Percentiles rank a stretch among this genome's conserved stretches.
These are phyloP conservation scores for Clarias macrocephalus DNA, from an alignment of 2,113 vertebrate species.

Conservation along the genomic window DNA sequence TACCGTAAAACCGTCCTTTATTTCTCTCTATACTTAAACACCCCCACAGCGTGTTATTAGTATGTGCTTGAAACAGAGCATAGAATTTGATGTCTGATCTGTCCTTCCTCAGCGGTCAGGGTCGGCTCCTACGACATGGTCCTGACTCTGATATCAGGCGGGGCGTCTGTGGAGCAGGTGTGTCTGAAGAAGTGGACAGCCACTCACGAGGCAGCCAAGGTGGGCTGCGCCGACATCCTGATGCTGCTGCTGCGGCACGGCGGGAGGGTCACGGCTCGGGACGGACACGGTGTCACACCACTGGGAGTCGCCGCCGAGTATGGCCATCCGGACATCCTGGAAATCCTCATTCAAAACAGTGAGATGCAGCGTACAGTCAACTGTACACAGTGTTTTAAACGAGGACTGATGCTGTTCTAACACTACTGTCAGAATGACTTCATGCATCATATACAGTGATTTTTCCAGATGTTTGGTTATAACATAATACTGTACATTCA, in stretches of 20 bases:
- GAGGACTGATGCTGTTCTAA: too few relatives aligned
- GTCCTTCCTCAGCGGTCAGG: constrained; percentile 72
- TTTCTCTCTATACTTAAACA: too few relatives aligned
- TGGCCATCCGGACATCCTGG: constrained; percentile 77
- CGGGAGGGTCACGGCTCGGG: constrained; percentile 71
- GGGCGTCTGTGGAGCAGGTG: constrained; percentile 75
- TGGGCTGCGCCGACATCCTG: constrained; percentile 71
- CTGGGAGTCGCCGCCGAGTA: constrained; percentile 79
- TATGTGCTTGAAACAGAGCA: too few relatives aligned
- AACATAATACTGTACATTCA: too few relatives aligned
- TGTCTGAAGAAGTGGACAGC: constrained; percentile 81
- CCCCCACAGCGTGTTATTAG: too few relatives aligned
- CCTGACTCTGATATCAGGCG: constrained; percentile 72
- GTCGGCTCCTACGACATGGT: constrained; percentile 73
- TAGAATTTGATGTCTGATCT: not conserved
- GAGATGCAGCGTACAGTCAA: not conserved
- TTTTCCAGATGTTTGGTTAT: too few relatives aligned
- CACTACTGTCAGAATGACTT: not conserved
- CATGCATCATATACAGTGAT: not conserved
- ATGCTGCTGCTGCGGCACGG: constrained; percentile 76
- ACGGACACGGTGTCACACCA: constrained; percentile 80
- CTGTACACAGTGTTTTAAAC: not conserved
- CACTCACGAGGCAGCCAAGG: constrained; percentile 82
- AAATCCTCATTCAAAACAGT: constrained; percentile 83
- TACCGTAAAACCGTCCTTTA: too few relatives aligned